Evolutionary conservation across 2,113 vertebrate species (phyloP), one percentile per base, ranked within the genome.

Genomic region (Toxotes chatareus): DNA sequence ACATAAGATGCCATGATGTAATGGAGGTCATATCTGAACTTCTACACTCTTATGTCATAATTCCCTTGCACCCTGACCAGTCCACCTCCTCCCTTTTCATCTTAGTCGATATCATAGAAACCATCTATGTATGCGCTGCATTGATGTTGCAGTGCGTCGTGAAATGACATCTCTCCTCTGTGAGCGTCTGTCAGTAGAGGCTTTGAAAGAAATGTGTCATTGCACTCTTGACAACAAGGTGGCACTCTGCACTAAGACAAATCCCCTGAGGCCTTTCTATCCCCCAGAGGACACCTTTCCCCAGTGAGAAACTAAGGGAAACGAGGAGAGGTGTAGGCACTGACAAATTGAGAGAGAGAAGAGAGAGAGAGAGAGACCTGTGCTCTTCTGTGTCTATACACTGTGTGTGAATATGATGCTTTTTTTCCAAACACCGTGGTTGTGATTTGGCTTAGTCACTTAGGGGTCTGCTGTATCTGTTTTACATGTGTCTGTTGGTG

Each of bases 221-320:
- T 95, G 93, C 95, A 88, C 82, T 70, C 89, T 86, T 94, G 94
- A 94, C 95, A 96, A 95, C 95, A 96, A 96, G 95, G 94, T 95
- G 95, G 95, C 95, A 95, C 94, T 95, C 94, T 94, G 93, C 93
- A 92, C 95, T 91, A 95, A 95, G 92, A 93, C 93, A 95, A 95
- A 91, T 94, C 93, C 95, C 95, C 82, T 5, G 91, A 95, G 95
- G 92, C 93, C 86, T 71, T 84, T 79, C 84, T 74, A 86, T 88
- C 67, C 83, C 89, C 91, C 69, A 86, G 86, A 89, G 91, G 82
- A 92, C 86, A 91, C 91, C 91, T 93, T 88, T 84, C 69, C 61
- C 79, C 85, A 76, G 70, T 69, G 73, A 85, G 76, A 65, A 44
- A 44, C n/a, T 70, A 60, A 74, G 59, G 42, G 73, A 60, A 80